These are phyloP conservation scores for Andrena minutula DNA, from an alignment of 2,888 invertebrate genomes.

Conservation along the genomic window DNA sequence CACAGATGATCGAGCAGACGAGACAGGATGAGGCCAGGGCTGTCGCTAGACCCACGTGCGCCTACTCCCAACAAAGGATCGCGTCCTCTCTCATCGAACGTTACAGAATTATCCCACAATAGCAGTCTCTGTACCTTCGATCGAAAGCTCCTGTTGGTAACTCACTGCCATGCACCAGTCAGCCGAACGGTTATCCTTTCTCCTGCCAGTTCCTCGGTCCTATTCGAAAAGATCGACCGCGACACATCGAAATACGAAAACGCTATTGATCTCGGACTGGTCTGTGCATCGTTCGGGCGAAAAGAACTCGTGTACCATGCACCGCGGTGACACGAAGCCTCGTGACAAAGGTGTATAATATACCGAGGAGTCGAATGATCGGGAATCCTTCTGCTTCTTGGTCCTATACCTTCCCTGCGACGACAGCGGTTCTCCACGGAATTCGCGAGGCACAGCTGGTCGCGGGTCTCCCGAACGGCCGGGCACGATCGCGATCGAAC, in stretches of 20 bases:
- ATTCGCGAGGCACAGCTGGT: constrained; percentile 9
- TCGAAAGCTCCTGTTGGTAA: not conserved
- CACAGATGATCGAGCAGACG: not conserved
- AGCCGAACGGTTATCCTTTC: not conserved
- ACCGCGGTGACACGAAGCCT: not conserved
- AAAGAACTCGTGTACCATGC: not conserved
- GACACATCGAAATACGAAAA: not conserved
- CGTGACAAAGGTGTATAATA: constrained; percentile 17
- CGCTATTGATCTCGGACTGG: not conserved
- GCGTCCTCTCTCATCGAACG: not conserved
- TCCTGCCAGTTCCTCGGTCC: not conserved
- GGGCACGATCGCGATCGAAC: constrained; percentile 26
- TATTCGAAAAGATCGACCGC: not conserved
- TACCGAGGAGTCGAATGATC: not conserved
- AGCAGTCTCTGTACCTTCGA: not conserved
- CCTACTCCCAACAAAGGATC: not conserved
- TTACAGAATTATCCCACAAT: not conserved
- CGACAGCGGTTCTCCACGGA: not conserved
- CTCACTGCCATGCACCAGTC: not conserved
- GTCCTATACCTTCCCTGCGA: not conserved
- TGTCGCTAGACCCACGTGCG: not conserved
- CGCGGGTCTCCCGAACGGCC: constrained; percentile 5
- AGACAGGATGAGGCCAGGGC: not conserved
- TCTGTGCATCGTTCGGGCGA: not conserved
- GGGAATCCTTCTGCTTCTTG: not conserved